These are phyloP conservation scores for Prosopocoilus inquinatus DNA, from an alignment of 2,888 invertebrate genomes.

Conservation along the genomic window DNA sequence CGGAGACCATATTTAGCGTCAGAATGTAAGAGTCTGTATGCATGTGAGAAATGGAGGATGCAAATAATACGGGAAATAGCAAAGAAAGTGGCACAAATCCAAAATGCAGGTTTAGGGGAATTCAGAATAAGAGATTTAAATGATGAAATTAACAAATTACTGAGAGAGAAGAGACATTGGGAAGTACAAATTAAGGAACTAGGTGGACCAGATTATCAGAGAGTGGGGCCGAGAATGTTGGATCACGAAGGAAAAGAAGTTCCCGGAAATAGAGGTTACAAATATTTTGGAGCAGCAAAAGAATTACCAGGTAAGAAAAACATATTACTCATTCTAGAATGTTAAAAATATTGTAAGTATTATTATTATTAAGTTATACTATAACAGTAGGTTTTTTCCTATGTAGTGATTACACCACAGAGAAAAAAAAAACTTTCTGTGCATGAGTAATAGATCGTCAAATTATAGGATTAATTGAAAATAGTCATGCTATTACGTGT, in stretches of 20 bases:
- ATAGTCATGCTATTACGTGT: background rate
- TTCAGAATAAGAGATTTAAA: slow-evolving; percentile 97
- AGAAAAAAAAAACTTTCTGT: no score
- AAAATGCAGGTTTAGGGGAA: slow-evolving; percentile 99
- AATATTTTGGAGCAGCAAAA: slow-evolving; percentile 98
- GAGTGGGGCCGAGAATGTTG: slow-evolving; percentile 89
- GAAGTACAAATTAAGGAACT: slow-evolving; percentile 93
- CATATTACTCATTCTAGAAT: background rate
- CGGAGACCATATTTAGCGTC: slow-evolving; percentile 92
- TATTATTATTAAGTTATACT: no score
- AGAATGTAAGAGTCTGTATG: slow-evolving; percentile 87
- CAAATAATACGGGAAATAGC: slow-evolving; percentile 97
- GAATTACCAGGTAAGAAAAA: slow-evolving; percentile 77
- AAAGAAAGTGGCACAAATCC: slow-evolving; percentile 98
- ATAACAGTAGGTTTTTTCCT: no score
- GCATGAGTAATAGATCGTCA: no score
- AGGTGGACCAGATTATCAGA: slow-evolving; percentile 91
- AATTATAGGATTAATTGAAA: no score
- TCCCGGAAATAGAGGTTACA: slow-evolving; percentile 96
- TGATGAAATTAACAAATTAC: slow-evolving; percentile 97
- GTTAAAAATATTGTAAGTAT: background rate
- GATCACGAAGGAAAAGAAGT: slow-evolving; percentile 95
- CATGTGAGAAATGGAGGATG: slow-evolving; percentile 94
- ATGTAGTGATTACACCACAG: no score
- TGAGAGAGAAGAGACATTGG: slow-evolving; percentile 97